Conservation (phyloP, 2,888 invertebrate species). For the Yponomeuta cagnagella region DNA sequence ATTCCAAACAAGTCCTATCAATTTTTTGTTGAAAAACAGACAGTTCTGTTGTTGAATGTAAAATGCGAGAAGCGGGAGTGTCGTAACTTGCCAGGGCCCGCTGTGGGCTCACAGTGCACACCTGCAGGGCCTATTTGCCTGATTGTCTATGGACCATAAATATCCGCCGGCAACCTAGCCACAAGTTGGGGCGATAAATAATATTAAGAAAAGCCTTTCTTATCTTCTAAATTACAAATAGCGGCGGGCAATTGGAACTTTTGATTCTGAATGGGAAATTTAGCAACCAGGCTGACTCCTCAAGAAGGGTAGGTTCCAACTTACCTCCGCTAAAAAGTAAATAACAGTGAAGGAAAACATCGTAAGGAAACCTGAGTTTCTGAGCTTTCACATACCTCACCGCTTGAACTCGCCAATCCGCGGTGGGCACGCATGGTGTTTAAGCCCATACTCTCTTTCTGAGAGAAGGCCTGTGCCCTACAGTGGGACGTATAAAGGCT, state of each 20-base stretch:
- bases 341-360: too few relatives aligned
- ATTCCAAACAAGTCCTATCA: too few relatives aligned
- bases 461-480: too few relatives aligned
- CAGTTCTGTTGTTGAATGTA: neutral
- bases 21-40: neutral
- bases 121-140: slow-evolving; percentile 1
- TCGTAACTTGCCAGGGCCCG: neutral
- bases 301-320: too few relatives aligned
- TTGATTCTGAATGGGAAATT: neutral
- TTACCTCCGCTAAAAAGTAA: too few relatives aligned
- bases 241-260: neutral
- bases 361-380: too few relatives aligned
- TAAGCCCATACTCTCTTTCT: too few relatives aligned
- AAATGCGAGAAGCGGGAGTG: neutral
- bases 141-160: slow-evolving; percentile 3
- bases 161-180: neutral
- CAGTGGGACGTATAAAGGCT: too few relatives aligned
- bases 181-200: neutral
- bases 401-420: too few relatives aligned
- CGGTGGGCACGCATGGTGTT: too few relatives aligned
- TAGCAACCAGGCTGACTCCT: too few relatives aligned
- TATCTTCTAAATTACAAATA: neutral
- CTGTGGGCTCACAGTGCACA: neutral
- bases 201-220: neutral
- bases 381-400: too few relatives aligned